Base-by-base conservation (phyloP, 2,888 invertebrate species). In the Elmis aenea region DNA sequence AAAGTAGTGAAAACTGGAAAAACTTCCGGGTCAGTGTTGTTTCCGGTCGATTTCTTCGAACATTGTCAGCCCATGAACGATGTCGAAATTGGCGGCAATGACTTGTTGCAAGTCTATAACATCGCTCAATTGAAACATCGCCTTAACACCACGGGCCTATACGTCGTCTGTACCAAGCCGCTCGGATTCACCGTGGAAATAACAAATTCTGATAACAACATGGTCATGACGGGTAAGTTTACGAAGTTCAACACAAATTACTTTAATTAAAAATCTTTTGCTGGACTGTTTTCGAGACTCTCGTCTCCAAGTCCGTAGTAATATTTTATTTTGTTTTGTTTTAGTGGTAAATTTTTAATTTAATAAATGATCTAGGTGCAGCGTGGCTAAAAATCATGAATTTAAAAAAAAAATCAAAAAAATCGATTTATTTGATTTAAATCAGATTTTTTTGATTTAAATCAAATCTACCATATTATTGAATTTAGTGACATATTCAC, bases 31-130 rank as follows among this genome's bases (percentile, higher is more conserved):
- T 72, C 78, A 1, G 79, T 88, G 0, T 76, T 81, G 21, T 94
- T 96, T 67, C 92, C 95, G 0, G 85, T 94, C 20, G 97, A 97
- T 64, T 96, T 95, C 75, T 97, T 97, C 67, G 96, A 97, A 64
- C 89, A 93, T 61, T 94, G 94, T 63, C 85, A 86, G 33, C 78
- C 83, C 5, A 82, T 95, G 79, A 86, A 85, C 47, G 95, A 96
- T 56, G 82, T 95, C 0, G 96, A 96, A 65, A 92, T 88, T 59
- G 94, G 93, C 5, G 96, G 96, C 5, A 92, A 90, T 61, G 96
- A 96, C 69, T 70, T 96, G 1, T 69, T 97, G 5, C 94, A 96
- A 68, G 85, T 95, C 24, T 96, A 96, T 67, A 95, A 95, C 59
- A 82, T 85, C 0, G 84, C 86, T 10, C 96, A 96, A 67, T 78